phyloP scores from a whole-genome alignment of 1,140 invertebrate genomes.

The Hyles euphorbiae region DNA sequence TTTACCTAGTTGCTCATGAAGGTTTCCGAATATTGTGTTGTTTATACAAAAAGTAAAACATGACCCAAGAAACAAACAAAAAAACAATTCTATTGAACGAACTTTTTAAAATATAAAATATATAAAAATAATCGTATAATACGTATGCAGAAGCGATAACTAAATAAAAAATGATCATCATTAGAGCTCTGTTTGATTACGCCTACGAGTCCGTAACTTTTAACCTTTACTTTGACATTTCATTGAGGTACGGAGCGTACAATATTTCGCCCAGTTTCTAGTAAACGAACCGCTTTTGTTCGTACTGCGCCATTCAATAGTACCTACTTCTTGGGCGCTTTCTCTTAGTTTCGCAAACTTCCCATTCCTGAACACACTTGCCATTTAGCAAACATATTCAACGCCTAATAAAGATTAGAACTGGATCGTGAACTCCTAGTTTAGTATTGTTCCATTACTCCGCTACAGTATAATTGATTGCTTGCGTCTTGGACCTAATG shows the following conservation, averaged over 20 bases:
- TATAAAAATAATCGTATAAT: too few relatives aligned
- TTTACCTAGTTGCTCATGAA: too few relatives aligned
- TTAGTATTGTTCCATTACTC: constrained; percentile 36
- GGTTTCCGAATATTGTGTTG: too few relatives aligned
- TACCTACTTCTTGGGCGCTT: constrained; percentile 41
- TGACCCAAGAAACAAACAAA: too few relatives aligned
- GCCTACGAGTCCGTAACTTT: constrained; percentile 40
- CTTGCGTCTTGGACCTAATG: constrained; percentile 10
- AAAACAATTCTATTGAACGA: too few relatives aligned
- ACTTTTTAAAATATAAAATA: too few relatives aligned
- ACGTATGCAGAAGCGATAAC: too few relatives aligned
- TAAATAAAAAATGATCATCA: too few relatives aligned
- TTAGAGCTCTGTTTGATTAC: background rate
- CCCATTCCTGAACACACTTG: constrained; percentile 48
- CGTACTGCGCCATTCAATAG: constrained; percentile 39
- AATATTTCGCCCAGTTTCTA: constrained; percentile 55
- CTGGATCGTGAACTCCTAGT: constrained; percentile 34
- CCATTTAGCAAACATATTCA: constrained; percentile 53
- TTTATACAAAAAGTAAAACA: too few relatives aligned
- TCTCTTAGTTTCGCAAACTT: constrained; percentile 59
- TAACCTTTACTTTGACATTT: constrained; percentile 68
- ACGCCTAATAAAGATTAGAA: constrained; percentile 42
- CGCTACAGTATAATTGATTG: constrained; percentile 32
- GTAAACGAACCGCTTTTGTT: constrained; percentile 64
- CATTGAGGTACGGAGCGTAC: constrained; percentile 45